Evolutionary conservation across 1,140 invertebrate species (phyloP).

Genomic region (Lucilia cuprina): DNA sequence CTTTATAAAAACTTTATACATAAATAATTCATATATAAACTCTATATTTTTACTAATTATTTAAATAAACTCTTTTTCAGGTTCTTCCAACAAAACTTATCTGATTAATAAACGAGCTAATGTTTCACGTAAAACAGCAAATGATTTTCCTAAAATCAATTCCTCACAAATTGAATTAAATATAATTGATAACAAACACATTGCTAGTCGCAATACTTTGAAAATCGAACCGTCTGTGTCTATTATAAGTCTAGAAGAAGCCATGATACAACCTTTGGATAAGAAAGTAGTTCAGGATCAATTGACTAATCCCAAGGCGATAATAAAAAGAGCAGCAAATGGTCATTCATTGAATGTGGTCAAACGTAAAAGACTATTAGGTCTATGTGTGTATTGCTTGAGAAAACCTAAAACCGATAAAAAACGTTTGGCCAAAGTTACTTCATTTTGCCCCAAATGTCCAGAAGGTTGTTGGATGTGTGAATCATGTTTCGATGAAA

Average conservation of each 20-base stretch:
- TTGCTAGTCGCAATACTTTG: neutral
- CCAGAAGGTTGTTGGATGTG: slow-evolving; percentile 57
- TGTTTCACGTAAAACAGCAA: neutral
- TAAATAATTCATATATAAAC: neutral
- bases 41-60: neutral
- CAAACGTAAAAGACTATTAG: slow-evolving; percentile 46
- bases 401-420: slow-evolving; percentile 38
- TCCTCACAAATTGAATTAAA: slow-evolving; percentile 9
- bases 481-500: slow-evolving; percentile 47
- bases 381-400: slow-evolving; percentile 53
- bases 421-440: slow-evolving; percentile 41
- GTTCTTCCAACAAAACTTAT: neutral
- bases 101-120: neutral
- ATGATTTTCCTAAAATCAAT: neutral
- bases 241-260: neutral
- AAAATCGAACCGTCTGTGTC: neutral
- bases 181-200: neutral
- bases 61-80: neutral
- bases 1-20: neutral
- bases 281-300: neutral
- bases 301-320: slow-evolving; percentile 39
- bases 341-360: slow-evolving; percentile 49
- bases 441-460: slow-evolving; percentile 52
- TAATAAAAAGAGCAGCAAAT: slow-evolving; percentile 45
- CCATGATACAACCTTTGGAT: neutral